Evolutionary conservation across 2,888 invertebrate species (phyloP).

Genomic region (Melitaea athalia): DNA sequence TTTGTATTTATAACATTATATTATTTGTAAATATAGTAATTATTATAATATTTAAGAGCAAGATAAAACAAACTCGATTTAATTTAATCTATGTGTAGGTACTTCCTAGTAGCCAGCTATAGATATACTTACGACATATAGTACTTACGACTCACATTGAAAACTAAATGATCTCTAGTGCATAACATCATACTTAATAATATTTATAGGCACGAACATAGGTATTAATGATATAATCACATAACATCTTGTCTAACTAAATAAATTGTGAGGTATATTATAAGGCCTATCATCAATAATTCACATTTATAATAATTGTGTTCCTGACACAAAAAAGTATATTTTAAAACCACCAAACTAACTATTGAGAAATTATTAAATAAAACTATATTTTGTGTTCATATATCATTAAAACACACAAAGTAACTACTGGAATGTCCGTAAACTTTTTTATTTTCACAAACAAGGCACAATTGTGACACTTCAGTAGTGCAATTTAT

Average conservation of each 20-base stretch:
- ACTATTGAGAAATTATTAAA: conserved; percentile 29
- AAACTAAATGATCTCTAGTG: conserved; percentile 71
- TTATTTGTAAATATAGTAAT: conserved; percentile 82
- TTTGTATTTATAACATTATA: conserved; percentile 82
- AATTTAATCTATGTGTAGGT: conserved; percentile 63
- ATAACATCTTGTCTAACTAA: conserved; percentile 62
- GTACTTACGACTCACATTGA: conserved; percentile 58
- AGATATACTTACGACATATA: conserved; percentile 63
- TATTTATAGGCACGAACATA: conserved; percentile 77
- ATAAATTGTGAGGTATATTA: conserved; percentile 61
- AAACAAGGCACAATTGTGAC: conserved; percentile 78
- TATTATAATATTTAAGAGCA: conserved; percentile 72
- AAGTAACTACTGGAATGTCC: conserved; percentile 74
- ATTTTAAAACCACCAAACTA: conserved; percentile 36
- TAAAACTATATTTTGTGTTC: conserved; percentile 35
- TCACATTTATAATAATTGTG: conserved; percentile 32
- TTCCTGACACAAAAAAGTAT: conserved; percentile 38
- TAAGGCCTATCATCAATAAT: conserved; percentile 36
- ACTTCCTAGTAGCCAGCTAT: conserved; percentile 67
- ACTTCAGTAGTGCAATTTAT: conserved; percentile 65
- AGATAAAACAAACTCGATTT: conserved; percentile 76
- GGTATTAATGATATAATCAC: conserved; percentile 58
- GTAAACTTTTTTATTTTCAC: conserved; percentile 63
- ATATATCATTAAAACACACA: conserved; percentile 56
- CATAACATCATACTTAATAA: conserved; percentile 69